Percentiles rank a stretch among this genome's conserved stretches.
Evolutionary conservation across 2,797 vertebrate genomes (phyloP).

Genomic region (Natrix natrix): DNA sequence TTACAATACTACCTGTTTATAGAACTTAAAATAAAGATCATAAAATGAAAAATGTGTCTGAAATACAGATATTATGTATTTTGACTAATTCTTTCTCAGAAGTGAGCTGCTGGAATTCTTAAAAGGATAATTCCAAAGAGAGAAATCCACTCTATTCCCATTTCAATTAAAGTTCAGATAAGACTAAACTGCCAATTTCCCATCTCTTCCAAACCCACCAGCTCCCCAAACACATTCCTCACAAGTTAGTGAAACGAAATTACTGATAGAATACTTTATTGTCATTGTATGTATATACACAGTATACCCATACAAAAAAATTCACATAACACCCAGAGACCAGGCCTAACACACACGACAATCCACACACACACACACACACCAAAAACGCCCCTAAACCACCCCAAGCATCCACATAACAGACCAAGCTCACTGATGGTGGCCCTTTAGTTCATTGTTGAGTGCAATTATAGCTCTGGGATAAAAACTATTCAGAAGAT

Average conservation of each 20-base stretch:
- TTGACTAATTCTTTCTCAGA: not conserved
- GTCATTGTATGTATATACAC: too few relatives aligned
- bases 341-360: too few relatives aligned
- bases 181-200: not conserved
- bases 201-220: not conserved
- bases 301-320: too few relatives aligned
- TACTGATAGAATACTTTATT: too few relatives aligned
- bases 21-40: not conserved
- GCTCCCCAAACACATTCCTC: not conserved
- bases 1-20: not conserved
- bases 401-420: too few relatives aligned
- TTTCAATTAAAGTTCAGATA: not conserved
- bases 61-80: not conserved
- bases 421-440: too few relatives aligned
- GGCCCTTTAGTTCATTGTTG: too few relatives aligned
- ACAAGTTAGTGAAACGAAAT: not conserved
- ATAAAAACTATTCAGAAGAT: too few relatives aligned
- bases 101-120: not conserved
- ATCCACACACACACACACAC: too few relatives aligned
- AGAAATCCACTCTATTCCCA: not conserved
- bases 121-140: not conserved
- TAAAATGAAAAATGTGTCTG: not conserved
- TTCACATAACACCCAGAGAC: too few relatives aligned
- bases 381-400: too few relatives aligned
- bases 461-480: too few relatives aligned